phyloP scores from a whole-genome alignment of 2,888 invertebrate genomes.

The Amorpha juglandis region DNA sequence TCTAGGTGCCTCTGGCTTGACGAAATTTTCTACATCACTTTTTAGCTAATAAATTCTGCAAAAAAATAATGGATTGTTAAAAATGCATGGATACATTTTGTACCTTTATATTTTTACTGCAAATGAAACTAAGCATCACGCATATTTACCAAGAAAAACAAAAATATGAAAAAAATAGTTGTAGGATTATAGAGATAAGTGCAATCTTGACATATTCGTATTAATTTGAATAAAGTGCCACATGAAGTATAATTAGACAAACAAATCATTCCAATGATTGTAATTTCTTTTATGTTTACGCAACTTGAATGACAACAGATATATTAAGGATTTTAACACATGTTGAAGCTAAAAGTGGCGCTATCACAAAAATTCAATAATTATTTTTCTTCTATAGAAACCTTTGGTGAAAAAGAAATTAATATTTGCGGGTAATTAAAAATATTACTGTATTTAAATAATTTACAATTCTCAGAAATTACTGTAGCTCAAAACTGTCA shows the following conservation, averaged over 20 bases:
- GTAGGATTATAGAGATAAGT: conserved; percentile 27
- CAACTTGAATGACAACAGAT: neutral
- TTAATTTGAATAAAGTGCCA: conserved; percentile 43
- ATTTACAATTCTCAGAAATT: no score
- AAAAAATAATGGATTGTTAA: neutral
- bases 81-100: conserved; percentile 1
- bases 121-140: conserved; percentile 12
- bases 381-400: no score
- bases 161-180: neutral
- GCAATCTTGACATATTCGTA: conserved; percentile 27
- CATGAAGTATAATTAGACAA: conserved; percentile 34
- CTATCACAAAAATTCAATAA: no score
- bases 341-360: no score
- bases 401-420: no score
- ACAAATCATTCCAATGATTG: conserved; percentile 48
- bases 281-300: conserved; percentile 30
- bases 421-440: no score
- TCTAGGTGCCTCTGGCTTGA: neutral
- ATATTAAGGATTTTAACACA: no score
- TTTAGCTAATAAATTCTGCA: conserved; percentile 10
- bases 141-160: conserved; percentile 7
- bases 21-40: conserved; percentile 1
- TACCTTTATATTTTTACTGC: conserved; percentile 13
- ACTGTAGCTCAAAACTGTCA: no score
- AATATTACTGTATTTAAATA: no score